phyloP scores from a whole-genome alignment of 2,888 invertebrate genomes.

The Agrilus biguttatus region DNA sequence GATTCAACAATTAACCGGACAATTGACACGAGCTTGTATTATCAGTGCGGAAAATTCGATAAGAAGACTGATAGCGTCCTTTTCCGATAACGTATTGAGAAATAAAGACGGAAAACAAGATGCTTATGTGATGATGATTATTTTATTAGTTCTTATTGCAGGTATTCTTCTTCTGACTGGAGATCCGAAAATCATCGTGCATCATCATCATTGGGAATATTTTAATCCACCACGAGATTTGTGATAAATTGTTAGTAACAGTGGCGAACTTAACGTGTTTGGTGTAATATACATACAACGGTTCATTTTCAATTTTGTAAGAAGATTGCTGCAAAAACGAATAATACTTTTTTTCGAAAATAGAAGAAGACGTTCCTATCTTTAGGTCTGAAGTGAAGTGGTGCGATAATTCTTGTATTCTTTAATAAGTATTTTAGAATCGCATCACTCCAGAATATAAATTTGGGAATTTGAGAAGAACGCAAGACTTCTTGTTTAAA shows the following conservation, averaged over 20 bases:
- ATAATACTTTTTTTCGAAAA: too few species aligned
- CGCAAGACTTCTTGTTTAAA: too few species aligned
- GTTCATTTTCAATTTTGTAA: too few species aligned
- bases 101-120: constrained; percentile 55
- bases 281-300: too few species aligned
- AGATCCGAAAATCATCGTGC: constrained; percentile 49
- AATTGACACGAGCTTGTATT: constrained; percentile 55
- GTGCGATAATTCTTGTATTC: too few species aligned
- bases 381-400: too few species aligned
- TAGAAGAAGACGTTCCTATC: too few species aligned
- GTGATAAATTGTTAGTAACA: constrained; percentile 10
- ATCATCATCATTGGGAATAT: constrained; percentile 79
- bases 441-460: too few species aligned
- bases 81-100: constrained; percentile 43
- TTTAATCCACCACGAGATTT: constrained; percentile 63
- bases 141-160: constrained; percentile 64
- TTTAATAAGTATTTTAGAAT: too few species aligned
- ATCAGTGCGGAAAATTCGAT: constrained; percentile 47
- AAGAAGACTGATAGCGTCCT: constrained; percentile 51
- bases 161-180: constrained; percentile 62
- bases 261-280: too few species aligned
- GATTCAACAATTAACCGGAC: constrained; percentile 53
- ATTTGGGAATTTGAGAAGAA: too few species aligned
- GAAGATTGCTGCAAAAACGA: too few species aligned
- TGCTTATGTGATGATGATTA: constrained; percentile 60